These are phyloP conservation scores for Uloborus diversus DNA, from an alignment of 1,140 invertebrate species.

Conservation along the genomic window DNA sequence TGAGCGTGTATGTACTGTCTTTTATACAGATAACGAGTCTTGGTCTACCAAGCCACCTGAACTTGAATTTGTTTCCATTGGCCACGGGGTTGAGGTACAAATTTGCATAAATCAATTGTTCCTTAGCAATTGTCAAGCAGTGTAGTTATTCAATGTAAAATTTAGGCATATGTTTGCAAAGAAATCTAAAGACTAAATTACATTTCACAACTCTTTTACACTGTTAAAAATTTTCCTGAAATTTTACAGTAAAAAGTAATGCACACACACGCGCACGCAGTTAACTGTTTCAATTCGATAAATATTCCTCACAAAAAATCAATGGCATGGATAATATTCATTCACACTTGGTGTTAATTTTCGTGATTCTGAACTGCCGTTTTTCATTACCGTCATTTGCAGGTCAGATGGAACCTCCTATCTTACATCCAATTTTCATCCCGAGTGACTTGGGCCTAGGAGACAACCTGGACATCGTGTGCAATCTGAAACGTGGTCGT, in stretches of 20 bases:
- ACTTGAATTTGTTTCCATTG: no score
- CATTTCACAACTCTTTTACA: neutral
- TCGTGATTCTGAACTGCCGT: neutral
- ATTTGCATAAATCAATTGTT: no score
- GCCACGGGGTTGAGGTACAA: no score
- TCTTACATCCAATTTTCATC: slow-evolving; percentile 20
- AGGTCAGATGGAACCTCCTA: neutral
- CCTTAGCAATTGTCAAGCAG: no score
- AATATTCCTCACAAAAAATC: neutral
- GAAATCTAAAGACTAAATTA: neutral
- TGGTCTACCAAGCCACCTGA: no score
- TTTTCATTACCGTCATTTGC: neutral
- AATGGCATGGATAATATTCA: neutral
- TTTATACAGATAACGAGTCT: no score
- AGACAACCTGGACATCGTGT: slow-evolving; percentile 14
- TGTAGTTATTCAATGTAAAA: no score
- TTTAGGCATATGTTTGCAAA: no score
- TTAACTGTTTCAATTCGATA: neutral
- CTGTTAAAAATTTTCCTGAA: no score
- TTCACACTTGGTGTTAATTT: neutral
- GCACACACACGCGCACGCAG: no score
- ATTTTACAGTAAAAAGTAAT: no score
- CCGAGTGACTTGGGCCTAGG: slow-evolving; percentile 23
- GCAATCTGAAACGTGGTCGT: slow-evolving; percentile 38
- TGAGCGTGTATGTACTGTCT: no score